Evolutionary conservation across 2,888 invertebrate species (phyloP), one percentile per base, ranked within the genome.

Genomic region (Lepidochrysops patricia): DNA sequence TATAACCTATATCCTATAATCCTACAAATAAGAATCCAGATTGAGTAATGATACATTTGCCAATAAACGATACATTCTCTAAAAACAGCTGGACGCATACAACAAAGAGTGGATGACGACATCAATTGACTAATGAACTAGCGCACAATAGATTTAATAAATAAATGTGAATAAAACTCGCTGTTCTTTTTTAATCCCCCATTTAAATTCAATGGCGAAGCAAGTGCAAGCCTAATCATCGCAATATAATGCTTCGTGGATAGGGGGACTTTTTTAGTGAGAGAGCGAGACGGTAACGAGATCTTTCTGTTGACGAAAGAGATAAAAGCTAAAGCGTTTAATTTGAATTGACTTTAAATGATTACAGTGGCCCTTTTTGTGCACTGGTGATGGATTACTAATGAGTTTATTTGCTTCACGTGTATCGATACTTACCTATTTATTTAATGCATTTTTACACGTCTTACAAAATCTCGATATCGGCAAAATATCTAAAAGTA

Each of bases 301-400:
- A 63, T 69, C 62, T 61, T 52, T 65, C 56, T 61, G 50, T 9
- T 54, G 60, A 57, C 25, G 66, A 71, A 66, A 62, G 67, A 63
- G 69, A 70, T 15, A 49, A 64, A 66, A 32, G 29, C 34, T 34
- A 60, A 63, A 64, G 68, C 73, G 72, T 76, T 82, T 82, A 82
- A 85, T 86, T 77, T 76, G 82, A 82, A 86, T 86, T 83, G 88
- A 88, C 87, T 89, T 87, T 87, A 86, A 89, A 86, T 83, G 83
- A 86, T 85, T 78, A 79, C 76, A 67, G 76, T 70, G 71, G 75
- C 73, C 77, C 77, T 82, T 89, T 88, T 87, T 82, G 79, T 79
- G 68, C 74, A 74, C 68, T 76, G 75, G 79, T 87, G 88, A 88
- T 89, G 82, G 87, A 89, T 88, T 81, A 78, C 81, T 79, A 81